These are phyloP conservation scores for Eulemur rufifrons DNA, from an alignment of 2,113 vertebrate species.

Conservation along the genomic window DNA sequence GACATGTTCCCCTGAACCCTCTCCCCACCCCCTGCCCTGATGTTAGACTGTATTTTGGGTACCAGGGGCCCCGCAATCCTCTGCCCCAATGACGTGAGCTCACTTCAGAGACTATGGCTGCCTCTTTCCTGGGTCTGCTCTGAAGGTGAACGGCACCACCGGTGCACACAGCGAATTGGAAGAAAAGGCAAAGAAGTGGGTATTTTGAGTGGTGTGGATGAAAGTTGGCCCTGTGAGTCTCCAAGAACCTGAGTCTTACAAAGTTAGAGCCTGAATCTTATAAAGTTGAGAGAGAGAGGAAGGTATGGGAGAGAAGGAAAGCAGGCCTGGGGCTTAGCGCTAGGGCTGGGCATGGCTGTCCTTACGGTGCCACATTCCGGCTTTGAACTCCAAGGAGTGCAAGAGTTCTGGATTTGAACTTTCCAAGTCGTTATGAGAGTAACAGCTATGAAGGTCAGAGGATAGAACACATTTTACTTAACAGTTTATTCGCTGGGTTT, in stretches of 20 bases:
- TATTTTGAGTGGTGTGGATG: background rate
- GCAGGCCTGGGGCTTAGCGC: background rate
- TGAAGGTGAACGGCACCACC: background rate
- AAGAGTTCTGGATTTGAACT: background rate
- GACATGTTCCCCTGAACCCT: background rate
- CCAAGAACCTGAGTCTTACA: background rate
- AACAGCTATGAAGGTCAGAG: background rate
- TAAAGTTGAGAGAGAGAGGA: background rate
- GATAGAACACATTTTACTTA: background rate
- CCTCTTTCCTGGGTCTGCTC: background rate
- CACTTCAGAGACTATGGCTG: background rate
- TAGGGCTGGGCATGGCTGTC: background rate
- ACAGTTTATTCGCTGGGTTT: background rate
- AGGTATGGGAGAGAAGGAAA: background rate
- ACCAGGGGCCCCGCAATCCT: background rate
- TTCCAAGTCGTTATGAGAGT: background rate
- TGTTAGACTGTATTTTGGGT: background rate
- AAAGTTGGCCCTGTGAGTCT: background rate
- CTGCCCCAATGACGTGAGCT: background rate
- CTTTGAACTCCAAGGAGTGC: background rate
- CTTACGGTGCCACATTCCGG: background rate
- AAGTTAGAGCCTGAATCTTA: background rate
- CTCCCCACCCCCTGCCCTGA: background rate
- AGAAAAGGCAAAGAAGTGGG: background rate
- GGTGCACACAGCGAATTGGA: background rate